phyloP scores from a whole-genome alignment of 2,888 invertebrate genomes.

The Patella depressa region DNA sequence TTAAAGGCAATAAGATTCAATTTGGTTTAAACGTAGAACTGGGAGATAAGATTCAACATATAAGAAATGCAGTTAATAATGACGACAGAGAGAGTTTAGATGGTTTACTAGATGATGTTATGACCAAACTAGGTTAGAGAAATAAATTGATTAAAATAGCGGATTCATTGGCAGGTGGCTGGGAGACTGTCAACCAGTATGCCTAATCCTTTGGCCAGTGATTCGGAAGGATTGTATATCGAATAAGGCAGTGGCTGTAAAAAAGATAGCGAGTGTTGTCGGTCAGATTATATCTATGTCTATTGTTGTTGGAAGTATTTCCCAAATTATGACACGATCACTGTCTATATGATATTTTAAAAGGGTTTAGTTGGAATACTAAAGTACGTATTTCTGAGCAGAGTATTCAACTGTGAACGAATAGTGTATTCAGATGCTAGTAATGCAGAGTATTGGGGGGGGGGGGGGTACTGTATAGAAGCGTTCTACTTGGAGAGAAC shows the following conservation, averaged over 20 bases:
- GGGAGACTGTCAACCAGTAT: background rate
- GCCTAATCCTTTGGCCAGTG: background rate
- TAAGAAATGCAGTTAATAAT: background rate
- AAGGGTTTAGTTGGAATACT: too few species aligned
- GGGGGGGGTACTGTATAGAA: slow-evolving; percentile 20
- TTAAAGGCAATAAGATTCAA: background rate
- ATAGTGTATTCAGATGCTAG: slow-evolving; percentile 27
- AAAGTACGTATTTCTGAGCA: too few species aligned
- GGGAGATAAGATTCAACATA: background rate
- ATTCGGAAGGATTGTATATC: background rate
- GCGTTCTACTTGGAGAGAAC: too few species aligned
- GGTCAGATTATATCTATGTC: slow-evolving; percentile 22
- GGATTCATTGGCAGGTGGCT: background rate
- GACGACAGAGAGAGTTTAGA: background rate
- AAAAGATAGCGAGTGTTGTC: slow-evolving; percentile 35
- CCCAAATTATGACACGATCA: slow-evolving; percentile 33
- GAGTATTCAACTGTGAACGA: background rate
- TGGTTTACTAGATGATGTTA: background rate
- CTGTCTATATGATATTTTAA: slow-evolving; percentile 29
- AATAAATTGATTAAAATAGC: background rate
- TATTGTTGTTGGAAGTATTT: too few species aligned
- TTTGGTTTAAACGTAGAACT: background rate
- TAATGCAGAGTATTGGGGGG: slow-evolving; percentile 12
- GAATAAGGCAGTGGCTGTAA: slow-evolving; percentile 18
- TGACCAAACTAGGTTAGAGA: background rate